Evolutionary conservation across 2,888 invertebrate species (phyloP).

Genomic region (Yponomeuta cagnagella): DNA sequence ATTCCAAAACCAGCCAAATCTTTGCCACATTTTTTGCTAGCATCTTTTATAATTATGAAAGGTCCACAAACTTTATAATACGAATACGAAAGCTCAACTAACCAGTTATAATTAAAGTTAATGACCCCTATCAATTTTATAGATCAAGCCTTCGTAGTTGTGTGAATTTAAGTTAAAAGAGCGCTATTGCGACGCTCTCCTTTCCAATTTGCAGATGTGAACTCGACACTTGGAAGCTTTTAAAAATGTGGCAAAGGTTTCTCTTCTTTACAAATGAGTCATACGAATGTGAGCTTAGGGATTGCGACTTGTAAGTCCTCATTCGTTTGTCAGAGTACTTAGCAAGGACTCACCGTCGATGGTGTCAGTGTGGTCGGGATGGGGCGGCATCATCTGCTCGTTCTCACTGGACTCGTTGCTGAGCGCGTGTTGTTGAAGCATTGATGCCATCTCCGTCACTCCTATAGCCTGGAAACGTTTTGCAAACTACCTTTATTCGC

Average conservation of each 20-base stretch:
- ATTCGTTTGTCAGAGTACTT: neutral
- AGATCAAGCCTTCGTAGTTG: slow-evolving; percentile 3
- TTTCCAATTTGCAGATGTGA: slow-evolving; percentile 8
- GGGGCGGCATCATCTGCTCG: slow-evolving; percentile 77
- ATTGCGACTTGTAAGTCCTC: neutral
- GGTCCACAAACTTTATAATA: slow-evolving; percentile 8
- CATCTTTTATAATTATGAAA: slow-evolving; percentile 9
- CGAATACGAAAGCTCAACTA: slow-evolving; percentile 13
- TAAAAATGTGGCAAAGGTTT: slow-evolving; percentile 11
- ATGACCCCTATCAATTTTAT: slow-evolving; percentile 15
- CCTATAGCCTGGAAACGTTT: slow-evolving; percentile 75
- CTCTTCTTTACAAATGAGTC: neutral
- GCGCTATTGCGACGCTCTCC: slow-evolving; percentile 9
- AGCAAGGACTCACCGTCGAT: slow-evolving; percentile 80
- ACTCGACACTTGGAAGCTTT: neutral
- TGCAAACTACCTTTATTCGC: neutral
- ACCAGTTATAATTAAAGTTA: slow-evolving; percentile 15
- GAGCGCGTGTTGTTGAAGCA: slow-evolving; percentile 77
- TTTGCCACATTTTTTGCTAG: slow-evolving; percentile 13
- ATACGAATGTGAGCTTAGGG: slow-evolving; percentile 6
- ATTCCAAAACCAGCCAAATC: slow-evolving; percentile 8
- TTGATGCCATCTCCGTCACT: slow-evolving; percentile 78
- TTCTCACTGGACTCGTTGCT: slow-evolving; percentile 76
- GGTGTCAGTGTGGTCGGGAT: slow-evolving; percentile 82
- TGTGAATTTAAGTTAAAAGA: slow-evolving; percentile 6